phyloP scores from a whole-genome alignment of 2,113 vertebrate species.

The Prunella himalayana region DNA sequence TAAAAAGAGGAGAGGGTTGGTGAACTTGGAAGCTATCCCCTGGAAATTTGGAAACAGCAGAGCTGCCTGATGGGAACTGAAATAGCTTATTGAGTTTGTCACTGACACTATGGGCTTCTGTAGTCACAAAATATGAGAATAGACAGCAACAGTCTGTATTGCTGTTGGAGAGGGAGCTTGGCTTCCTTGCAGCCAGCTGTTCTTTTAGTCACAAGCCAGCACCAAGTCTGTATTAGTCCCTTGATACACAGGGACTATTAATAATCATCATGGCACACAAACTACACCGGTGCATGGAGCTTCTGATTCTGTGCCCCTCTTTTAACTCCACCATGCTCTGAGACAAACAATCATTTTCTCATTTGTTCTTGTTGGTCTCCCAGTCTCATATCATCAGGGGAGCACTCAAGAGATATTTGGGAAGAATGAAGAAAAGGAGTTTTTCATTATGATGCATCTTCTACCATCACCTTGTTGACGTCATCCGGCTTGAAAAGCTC shows the following conservation, averaged over 20 bases:
- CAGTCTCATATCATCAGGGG: not conserved
- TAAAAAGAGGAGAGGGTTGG: not conserved
- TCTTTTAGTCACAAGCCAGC: not conserved
- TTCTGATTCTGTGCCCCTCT: not conserved
- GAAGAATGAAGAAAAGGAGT: not conserved
- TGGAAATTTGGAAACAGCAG: constrained; percentile 1
- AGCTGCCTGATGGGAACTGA: constrained; percentile 1
- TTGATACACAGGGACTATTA: not conserved
- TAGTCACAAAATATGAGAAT: not conserved
- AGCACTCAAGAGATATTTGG: not conserved
- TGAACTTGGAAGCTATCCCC: not conserved
- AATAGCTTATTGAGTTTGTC: constrained; percentile 23
- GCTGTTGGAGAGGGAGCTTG: not conserved
- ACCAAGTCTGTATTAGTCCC: not conserved
- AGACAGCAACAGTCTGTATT: not conserved
- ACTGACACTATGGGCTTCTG: not conserved
- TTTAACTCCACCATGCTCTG: not conserved
- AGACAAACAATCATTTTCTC: not conserved
- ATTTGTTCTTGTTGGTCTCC: not conserved
- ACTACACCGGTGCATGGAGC: not conserved
- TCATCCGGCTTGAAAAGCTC: not conserved
- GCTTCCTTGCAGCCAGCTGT: not conserved
- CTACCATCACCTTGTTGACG: not conserved
- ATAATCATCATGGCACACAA: not conserved
- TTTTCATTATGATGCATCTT: not conserved